Evolutionary conservation across 2,888 invertebrate genomes (phyloP).

Genomic region (Cataglyphis altisquamis): DNA sequence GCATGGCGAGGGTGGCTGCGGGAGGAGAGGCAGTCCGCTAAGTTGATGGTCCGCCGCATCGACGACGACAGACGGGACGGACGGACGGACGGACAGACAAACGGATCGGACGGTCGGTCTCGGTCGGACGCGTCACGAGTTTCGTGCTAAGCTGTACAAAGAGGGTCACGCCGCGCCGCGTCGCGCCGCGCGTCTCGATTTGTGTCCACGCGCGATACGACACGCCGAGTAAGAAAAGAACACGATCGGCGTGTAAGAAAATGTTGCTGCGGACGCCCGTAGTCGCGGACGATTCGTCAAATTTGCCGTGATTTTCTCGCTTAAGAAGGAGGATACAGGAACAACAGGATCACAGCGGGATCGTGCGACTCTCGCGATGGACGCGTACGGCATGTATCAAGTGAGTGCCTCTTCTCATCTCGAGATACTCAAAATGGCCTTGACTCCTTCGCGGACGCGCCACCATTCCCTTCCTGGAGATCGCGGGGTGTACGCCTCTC

Average conservation of each 20-base stretch:
- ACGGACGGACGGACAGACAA: constrained; percentile 22
- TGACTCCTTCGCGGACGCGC: constrained; percentile 60
- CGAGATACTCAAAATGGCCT: constrained; percentile 80
- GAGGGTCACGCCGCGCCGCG: constrained; percentile 58
- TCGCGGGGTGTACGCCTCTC: constrained; percentile 22
- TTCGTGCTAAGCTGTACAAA: constrained; percentile 55
- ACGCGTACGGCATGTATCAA: constrained; percentile 85
- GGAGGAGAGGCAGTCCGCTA: constrained; percentile 65
- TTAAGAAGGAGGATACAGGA: constrained; percentile 3
- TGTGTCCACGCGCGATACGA: not conserved
- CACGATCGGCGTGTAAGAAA: constrained; percentile 38
- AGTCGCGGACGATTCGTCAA: not conserved
- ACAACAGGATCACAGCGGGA: not conserved
- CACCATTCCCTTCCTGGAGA: not conserved
- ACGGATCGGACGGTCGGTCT: constrained; percentile 26
- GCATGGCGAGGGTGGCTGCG: constrained; percentile 64
- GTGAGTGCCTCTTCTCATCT: constrained; percentile 79
- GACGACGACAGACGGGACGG: constrained; percentile 8
- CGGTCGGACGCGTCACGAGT: constrained; percentile 63
- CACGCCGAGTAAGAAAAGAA: constrained; percentile 36
- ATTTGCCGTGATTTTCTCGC: constrained; percentile 45
- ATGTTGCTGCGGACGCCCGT: constrained; percentile 49
- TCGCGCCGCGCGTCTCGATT: constrained; percentile 18
- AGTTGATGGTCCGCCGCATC: constrained; percentile 61
- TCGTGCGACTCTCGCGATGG: constrained; percentile 77